Evolutionary conservation across 1,140 invertebrate genomes (phyloP).

Genomic region (Drosophila equinoxialis): DNA sequence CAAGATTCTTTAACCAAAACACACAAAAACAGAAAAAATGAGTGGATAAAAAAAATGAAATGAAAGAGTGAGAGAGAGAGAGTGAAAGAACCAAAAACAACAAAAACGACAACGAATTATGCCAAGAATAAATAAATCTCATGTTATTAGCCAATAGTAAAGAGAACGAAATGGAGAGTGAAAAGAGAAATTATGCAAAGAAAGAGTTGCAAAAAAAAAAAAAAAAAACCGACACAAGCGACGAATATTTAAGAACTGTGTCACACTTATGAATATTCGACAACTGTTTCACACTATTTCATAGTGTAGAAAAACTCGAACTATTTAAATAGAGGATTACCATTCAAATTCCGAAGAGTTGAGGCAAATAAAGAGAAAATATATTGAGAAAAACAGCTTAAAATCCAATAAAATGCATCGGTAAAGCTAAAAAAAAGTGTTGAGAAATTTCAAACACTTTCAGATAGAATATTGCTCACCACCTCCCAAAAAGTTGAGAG

Average conservation of each 20-base stretch:
- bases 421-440: too few species aligned
- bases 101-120: constrained; percentile 20
- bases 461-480: too few species aligned
- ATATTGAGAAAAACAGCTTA: too few species aligned
- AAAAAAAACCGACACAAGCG: neutral
- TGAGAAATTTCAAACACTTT: too few species aligned
- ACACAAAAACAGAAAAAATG: constrained; percentile 14
- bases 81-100: constrained; percentile 39
- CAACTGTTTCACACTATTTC: neutral
- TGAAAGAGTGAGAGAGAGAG: constrained; percentile 35
- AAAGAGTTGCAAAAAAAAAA: neutral
- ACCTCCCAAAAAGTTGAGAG: too few species aligned
- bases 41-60: constrained; percentile 28
- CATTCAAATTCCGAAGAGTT: too few species aligned
- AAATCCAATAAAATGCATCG: too few species aligned
- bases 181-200: constrained; percentile 13
- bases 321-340: too few species aligned
- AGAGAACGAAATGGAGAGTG: constrained; percentile 4
- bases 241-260: too few species aligned
- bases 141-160: constrained; percentile 50
- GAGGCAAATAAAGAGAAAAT: too few species aligned
- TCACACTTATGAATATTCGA: neutral
- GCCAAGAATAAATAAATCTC: constrained; percentile 40
- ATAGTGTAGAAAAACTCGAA: too few species aligned
- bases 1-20: constrained; percentile 52